Evolutionary conservation across 1,140 invertebrate genomes (phyloP).

Genomic region (Atta cephalotes): DNA sequence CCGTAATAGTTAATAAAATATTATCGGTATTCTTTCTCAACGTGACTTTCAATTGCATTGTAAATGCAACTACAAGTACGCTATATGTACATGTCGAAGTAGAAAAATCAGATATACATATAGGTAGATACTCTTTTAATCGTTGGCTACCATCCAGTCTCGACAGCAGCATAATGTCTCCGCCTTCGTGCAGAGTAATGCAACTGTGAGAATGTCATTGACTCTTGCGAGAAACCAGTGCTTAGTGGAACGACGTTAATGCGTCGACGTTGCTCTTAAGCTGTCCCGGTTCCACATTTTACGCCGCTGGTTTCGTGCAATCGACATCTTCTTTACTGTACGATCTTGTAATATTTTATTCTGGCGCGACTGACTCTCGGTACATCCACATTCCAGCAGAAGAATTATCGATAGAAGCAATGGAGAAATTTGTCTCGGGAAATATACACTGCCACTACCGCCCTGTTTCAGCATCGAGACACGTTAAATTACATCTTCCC

Average conservation of each 20-base stretch:
- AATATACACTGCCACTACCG: conserved; percentile 40
- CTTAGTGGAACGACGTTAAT: conserved; percentile 37
- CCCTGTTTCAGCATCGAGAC: conserved; percentile 7
- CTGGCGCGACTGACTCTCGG: conserved; percentile 33
- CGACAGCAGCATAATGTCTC: conserved; percentile 72
- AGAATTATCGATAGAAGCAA: conserved; percentile 54
- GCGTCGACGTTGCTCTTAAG: conserved; percentile 50
- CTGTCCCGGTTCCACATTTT: conserved; percentile 51
- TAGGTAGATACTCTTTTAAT: conserved; percentile 68
- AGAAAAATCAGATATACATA: conserved; percentile 30
- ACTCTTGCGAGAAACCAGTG: conserved; percentile 31
- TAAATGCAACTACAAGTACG: neutral
- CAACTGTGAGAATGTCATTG: conserved; percentile 56
- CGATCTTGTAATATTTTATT: conserved; percentile 59
- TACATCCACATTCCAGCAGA: conserved; percentile 46
- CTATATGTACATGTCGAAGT: neutral
- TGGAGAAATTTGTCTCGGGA: conserved; percentile 47
- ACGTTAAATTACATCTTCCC: conserved; percentile 43
- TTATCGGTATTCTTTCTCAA: neutral
- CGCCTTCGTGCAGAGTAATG: conserved; percentile 64
- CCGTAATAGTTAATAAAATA: conserved; percentile 5
- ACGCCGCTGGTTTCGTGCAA: conserved; percentile 47
- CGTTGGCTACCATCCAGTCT: conserved; percentile 81
- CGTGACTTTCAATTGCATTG: neutral
- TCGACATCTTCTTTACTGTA: conserved; percentile 59